Percentiles rank a stretch among this genome's conserved stretches.
Evolutionary conservation across 2,888 invertebrate genomes (phyloP).

Genomic region (Athalia rosae): DNA sequence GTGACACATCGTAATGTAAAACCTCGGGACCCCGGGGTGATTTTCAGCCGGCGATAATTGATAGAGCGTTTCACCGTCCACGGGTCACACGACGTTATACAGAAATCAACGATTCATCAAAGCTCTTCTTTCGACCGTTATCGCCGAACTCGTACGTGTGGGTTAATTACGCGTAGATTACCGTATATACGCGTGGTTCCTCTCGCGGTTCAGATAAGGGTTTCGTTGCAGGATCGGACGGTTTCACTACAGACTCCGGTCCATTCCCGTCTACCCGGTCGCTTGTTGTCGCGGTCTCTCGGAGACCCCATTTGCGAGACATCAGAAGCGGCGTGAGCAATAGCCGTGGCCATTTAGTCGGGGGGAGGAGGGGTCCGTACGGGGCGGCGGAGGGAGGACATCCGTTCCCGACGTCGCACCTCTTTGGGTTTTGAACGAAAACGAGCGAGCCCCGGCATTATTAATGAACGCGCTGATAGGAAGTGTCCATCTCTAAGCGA

Average conservation of each 20-base stretch:
- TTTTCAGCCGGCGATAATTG: no score
- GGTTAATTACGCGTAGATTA: not conserved
- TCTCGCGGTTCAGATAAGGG: conserved; percentile 32
- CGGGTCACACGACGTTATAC: not conserved
- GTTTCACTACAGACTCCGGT: conserved; percentile 17
- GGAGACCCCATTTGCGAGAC: conserved; percentile 52
- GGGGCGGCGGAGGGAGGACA: conserved; percentile 2
- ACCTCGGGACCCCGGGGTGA: no score
- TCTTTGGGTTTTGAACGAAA: conserved; percentile 52
- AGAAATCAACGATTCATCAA: conserved; percentile 36
- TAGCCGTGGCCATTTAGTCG: conserved; percentile 63
- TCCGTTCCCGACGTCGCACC: conserved; percentile 55
- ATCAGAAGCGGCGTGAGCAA: conserved; percentile 52
- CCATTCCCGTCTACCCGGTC: conserved; percentile 12
- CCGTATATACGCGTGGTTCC: conserved; percentile 27
- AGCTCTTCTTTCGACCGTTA: conserved; percentile 22
- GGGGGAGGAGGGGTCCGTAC: conserved; percentile 24
- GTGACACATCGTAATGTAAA: no score
- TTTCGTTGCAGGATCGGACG: conserved; percentile 30
- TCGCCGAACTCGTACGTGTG: not conserved
- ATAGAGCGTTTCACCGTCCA: not conserved
- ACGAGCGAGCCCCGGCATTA: conserved; percentile 60
- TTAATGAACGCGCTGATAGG: conserved; percentile 70
- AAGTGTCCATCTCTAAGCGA: conserved; percentile 68
- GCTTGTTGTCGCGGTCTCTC: conserved; percentile 19